phyloP scores from a whole-genome alignment of 2,113 vertebrate genomes.

The Tenrec ecaudatus region DNA sequence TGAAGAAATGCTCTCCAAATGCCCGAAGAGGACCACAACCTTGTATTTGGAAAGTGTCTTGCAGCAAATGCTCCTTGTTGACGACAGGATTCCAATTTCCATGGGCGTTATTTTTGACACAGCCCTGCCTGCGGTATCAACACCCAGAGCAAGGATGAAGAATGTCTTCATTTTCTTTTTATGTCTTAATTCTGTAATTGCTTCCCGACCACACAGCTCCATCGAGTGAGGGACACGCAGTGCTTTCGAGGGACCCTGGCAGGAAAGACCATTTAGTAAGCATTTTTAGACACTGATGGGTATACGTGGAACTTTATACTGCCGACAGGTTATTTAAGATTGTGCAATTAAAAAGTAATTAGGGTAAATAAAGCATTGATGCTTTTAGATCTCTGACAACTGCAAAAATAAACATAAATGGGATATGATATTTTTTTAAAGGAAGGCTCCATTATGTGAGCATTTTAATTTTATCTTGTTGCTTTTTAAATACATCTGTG shows the following conservation, averaged over 20 bases:
- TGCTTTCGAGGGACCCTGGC: constrained; percentile 25
- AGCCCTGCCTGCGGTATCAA: neutral
- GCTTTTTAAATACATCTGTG: constrained; percentile 1
- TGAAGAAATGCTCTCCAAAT: neutral
- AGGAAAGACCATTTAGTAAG: constrained; percentile 47
- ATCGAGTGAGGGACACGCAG: constrained; percentile 26
- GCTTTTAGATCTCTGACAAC: constrained; percentile 58
- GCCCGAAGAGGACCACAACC: neutral
- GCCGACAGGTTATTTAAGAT: constrained; percentile 69
- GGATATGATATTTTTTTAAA: constrained; percentile 32
- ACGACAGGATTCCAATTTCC: constrained; percentile 26
- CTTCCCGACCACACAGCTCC: constrained; percentile 33
- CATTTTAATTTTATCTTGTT: neutral
- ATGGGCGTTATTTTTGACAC: constrained; percentile 61
- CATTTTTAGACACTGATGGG: constrained; percentile 48
- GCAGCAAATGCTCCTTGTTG: constrained; percentile 3
- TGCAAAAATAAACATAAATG: constrained; percentile 43
- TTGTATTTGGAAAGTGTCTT: neutral
- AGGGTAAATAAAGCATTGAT: constrained; percentile 54
- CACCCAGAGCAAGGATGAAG: neutral
- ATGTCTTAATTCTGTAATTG: constrained; percentile 73
- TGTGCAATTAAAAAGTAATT: constrained; percentile 66
- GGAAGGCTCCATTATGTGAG: neutral
- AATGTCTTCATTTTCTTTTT: constrained; percentile 57
- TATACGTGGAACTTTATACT: neutral